Conservation (phyloP, 1,140 invertebrate genomes). For the Eumaeus atala region DNA sequence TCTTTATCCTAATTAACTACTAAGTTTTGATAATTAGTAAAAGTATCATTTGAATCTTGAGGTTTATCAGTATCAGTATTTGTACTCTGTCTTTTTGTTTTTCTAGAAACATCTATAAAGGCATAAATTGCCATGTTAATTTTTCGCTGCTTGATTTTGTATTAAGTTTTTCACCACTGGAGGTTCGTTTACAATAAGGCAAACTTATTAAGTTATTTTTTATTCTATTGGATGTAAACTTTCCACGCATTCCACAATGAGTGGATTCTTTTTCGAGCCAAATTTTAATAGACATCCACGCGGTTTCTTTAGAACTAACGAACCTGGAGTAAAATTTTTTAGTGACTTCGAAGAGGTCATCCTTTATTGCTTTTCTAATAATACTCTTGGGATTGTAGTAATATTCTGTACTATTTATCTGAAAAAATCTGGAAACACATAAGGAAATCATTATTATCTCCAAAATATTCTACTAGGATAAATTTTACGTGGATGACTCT, state of each 20-base stretch:
- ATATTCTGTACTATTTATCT: constrained; percentile 52
- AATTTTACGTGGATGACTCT: no score
- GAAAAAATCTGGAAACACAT: no score
- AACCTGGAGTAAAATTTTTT: constrained; percentile 75
- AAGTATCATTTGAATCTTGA: constrained; percentile 35
- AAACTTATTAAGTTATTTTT: constrained; percentile 77
- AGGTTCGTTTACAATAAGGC: constrained; percentile 76
- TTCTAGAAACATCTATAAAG: constrained; percentile 80
- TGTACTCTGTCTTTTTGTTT: constrained; percentile 74
- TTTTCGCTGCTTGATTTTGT: constrained; percentile 67
- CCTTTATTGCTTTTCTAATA: constrained; percentile 81
- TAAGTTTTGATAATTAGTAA: constrained; percentile 79
- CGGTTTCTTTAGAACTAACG: constrained; percentile 76
- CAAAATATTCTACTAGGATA: no score
- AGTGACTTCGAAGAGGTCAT: constrained; percentile 77
- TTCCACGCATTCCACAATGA: constrained; percentile 65
- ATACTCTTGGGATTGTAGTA: constrained; percentile 84
- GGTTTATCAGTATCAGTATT: constrained; percentile 48
- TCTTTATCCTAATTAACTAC: constrained; percentile 63
- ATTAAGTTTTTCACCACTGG: constrained; percentile 67
- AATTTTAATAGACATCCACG: constrained; percentile 77
- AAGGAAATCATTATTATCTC: no score
- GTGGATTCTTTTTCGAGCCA: constrained; percentile 72
- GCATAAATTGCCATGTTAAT: constrained; percentile 77
- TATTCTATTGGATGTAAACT: constrained; percentile 71